Evolutionary conservation across 2,797 vertebrate genomes (phyloP), one percentile per base, ranked within the genome.

Genomic region (Tolypeutes matacus): DNA sequence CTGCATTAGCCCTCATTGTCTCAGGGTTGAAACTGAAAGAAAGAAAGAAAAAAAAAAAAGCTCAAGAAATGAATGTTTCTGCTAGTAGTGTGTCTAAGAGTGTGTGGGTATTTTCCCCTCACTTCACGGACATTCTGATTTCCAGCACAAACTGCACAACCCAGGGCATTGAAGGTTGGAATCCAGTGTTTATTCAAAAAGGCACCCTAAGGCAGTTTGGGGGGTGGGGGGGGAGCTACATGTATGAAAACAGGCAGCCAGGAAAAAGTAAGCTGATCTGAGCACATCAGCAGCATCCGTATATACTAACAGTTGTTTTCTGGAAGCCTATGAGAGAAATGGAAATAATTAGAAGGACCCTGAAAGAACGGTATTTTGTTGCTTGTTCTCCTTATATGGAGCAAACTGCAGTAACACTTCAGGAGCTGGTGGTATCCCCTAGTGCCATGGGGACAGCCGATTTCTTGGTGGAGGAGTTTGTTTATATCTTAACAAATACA

Each of bases 1-100:
- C 98, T 98, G 97, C 93, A 89, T 97, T 96, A 96, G 85, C 83
- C 60, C 76, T 96, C 90, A 1, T 96, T 97, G 96, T 97, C 94
- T 96, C 87, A 49, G 85, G 60, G 51, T 86, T 53, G 25, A 23
- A 62, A 75, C 92, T 97, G 95, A 91, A 72, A 96, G 89, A 86
- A 10, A 46, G 9, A 46, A n/a, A n/a, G n/a, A n/a, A n/a, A 86
- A 10, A 4, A 64, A 11, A 53, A 67, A 34, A 93, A 72, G 77
- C 93, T 91, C 39, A 60, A 70, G 94, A 92, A 80, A 75, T 83
- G 96, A 94, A 62, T 86, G 6, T 89, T 89, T 95, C 80, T 97
- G 75, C 87, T 97, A 95, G 51, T 78, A 87, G 85, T 0, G 0
- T 64, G 87, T 46, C 87, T 97, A 95, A 56, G 78, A 87, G 85